Evolutionary conservation across 1,140 invertebrate species (phyloP).

Genomic region (Maconellicoccus hirsutus): DNA sequence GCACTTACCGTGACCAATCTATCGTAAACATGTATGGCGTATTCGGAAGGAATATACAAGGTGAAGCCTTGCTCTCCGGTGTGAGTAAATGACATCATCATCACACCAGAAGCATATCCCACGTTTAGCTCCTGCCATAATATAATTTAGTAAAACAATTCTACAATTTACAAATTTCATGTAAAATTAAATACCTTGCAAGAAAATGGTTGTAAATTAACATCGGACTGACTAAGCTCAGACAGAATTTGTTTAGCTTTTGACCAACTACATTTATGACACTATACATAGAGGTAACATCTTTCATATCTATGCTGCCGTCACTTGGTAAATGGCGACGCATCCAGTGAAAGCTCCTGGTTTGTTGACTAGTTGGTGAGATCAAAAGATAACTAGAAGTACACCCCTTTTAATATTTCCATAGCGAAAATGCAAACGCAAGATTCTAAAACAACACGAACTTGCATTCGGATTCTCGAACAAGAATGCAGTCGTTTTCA

Average conservation of each 20-base stretch:
- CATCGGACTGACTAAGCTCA: constrained; percentile 52
- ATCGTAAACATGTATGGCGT: constrained; percentile 68
- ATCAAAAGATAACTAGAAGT: constrained; percentile 96
- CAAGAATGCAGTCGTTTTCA: constrained; percentile 95
- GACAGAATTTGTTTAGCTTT: constrained; percentile 56
- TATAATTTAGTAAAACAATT: background rate
- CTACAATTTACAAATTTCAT: too few species aligned
- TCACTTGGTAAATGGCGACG: constrained; percentile 67
- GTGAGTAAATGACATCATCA: constrained; percentile 68
- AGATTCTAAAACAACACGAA: too few species aligned
- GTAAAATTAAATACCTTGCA: constrained; percentile 42
- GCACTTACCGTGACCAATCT: constrained; percentile 47
- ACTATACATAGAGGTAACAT: constrained; percentile 86
- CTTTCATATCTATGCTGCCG: constrained; percentile 69
- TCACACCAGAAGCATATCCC: constrained; percentile 61
- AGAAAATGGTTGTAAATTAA: constrained; percentile 59
- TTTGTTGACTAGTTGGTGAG: constrained; percentile 93
- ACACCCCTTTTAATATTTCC: too few species aligned
- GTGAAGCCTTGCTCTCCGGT: constrained; percentile 75
- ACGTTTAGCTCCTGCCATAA: constrained; percentile 50
- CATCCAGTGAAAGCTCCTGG: constrained; percentile 85
- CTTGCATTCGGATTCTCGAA: constrained; percentile 34
- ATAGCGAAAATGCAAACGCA: background rate
- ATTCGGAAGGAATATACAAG: constrained; percentile 65
- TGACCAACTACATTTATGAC: constrained; percentile 74